These are phyloP conservation scores for Diaphora mendica DNA, from an alignment of 2,888 invertebrate species.

Conservation along the genomic window DNA sequence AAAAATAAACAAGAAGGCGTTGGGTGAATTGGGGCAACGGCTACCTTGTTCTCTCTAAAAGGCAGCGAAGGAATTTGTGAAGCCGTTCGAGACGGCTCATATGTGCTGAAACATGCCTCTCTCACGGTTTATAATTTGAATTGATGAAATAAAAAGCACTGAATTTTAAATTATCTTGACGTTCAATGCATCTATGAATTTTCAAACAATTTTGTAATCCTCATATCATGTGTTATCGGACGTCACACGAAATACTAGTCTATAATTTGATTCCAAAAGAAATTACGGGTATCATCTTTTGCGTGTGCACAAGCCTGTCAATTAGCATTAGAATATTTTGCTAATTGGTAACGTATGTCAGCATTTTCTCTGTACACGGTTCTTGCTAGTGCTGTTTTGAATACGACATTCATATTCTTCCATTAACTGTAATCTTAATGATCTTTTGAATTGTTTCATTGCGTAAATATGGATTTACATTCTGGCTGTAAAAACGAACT, in stretches of 20 bases:
- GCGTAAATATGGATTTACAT: not conserved
- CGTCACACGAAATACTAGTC: not conserved
- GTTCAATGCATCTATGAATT: not conserved
- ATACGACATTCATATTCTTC: too few species aligned
- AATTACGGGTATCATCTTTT: not conserved
- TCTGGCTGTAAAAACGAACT: not conserved
- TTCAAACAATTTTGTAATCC: not conserved
- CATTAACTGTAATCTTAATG: not conserved
- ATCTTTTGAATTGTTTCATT: too few species aligned
- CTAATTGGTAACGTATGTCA: not conserved
- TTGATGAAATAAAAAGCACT: not conserved
- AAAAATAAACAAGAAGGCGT: too few species aligned
- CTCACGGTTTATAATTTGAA: not conserved
- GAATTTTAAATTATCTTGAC: not conserved
- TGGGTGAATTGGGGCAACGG: too few species aligned
- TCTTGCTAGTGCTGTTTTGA: not conserved
- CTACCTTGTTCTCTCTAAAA: too few species aligned
- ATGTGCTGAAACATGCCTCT: not conserved
- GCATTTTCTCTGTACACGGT: not conserved
- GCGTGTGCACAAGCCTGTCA: not conserved
- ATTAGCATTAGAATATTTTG: not conserved
- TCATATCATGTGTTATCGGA: not conserved
- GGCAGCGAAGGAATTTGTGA: too few species aligned
- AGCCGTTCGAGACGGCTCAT: too few species aligned
- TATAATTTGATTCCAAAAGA: not conserved